Evolutionary conservation across 2,797 vertebrate genomes (phyloP).

Genomic region (Hoplostethus mediterraneus): DNA sequence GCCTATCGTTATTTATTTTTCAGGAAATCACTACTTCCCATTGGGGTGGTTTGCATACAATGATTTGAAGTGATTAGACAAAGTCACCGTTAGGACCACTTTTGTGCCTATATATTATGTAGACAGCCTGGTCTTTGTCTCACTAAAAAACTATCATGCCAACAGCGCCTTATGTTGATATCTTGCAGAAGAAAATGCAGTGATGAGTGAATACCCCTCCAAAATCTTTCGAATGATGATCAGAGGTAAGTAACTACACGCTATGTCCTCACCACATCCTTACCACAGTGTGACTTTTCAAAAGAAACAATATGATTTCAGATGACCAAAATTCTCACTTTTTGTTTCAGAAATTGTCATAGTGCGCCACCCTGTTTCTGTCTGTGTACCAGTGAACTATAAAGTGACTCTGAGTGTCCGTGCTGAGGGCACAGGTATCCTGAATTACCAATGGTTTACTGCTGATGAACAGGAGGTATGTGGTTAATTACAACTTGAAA

Average conservation of each 20-base stretch:
- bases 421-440: constrained; percentile 76
- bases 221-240: constrained; percentile 71
- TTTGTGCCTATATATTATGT: too few relatives aligned
- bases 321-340: not conserved
- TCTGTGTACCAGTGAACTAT: constrained; percentile 84
- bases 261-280: not conserved
- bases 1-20: not conserved
- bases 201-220: constrained; percentile 57
- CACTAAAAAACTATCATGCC: not conserved
- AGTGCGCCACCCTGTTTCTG: constrained; percentile 83
- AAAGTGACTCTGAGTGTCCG: constrained; percentile 83
- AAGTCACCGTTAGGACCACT: not conserved
- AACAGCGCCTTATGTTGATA: not conserved
- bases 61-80: not conserved
- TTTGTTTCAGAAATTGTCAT: constrained; percentile 83
- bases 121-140: constrained; percentile 14
- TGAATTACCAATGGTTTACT: constrained; percentile 91
- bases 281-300: not conserved
- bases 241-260: constrained; percentile 59
- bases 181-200: constrained; percentile 53
- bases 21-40: not conserved
- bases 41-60: not conserved
- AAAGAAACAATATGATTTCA: constrained; percentile 1
- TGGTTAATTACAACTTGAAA: not conserved
- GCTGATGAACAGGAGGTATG: constrained; percentile 79